Evolutionary conservation across 2,113 vertebrate species (phyloP), one percentile per base, ranked within the genome.

Genomic region (Oplegnathus fasciatus): DNA sequence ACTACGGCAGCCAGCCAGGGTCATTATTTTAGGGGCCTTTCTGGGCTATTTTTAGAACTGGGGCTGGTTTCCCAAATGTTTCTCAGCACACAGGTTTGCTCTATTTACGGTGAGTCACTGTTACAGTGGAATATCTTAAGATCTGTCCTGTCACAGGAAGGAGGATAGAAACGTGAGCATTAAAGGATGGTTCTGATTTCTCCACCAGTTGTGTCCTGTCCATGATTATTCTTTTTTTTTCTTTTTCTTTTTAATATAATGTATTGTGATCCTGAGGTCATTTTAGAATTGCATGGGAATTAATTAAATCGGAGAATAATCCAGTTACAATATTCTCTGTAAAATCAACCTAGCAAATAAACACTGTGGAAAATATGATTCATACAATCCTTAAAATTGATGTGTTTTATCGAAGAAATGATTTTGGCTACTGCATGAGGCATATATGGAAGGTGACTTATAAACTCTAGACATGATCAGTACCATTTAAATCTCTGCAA

Each of bases 1-100:
- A 77, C 82, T 76, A 76, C 74, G 2, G 80, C 88, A 92, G 89
- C 77, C 84, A 66, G 74, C 84, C 86, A 85, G 85, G 89, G 91
- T 91, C 90, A 93, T 93, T 92, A 90, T 94, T 94, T 94, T 88
- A 81, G 77, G 57, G 66, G 91, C 64, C 77, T 88, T 82, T 86
- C 32, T 42, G 61, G 44, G 65, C 62, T 77, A 87, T 91, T 90
- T 93, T 90, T 92, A 89, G 82, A 71, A 55, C 13, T 10, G 58
- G 55, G 44, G n/a, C 80, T 84, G 67, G 62, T 90, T 85, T 88
- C 62, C 77, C 69, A 78, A 86, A 69, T 11, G 42, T 77, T 79
- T 77, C 77, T 48, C 22, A 22, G 52, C n/a, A 52, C 22, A 37
- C 14, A 58, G 44, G 15, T 84, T 72, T 86, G 28, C 28, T 73